A percentile compares a stretch with the other conserved stretches of the same genome.
Conservation (phyloP, 2,888 invertebrate genomes). For the Drosophila testacea region DNA sequence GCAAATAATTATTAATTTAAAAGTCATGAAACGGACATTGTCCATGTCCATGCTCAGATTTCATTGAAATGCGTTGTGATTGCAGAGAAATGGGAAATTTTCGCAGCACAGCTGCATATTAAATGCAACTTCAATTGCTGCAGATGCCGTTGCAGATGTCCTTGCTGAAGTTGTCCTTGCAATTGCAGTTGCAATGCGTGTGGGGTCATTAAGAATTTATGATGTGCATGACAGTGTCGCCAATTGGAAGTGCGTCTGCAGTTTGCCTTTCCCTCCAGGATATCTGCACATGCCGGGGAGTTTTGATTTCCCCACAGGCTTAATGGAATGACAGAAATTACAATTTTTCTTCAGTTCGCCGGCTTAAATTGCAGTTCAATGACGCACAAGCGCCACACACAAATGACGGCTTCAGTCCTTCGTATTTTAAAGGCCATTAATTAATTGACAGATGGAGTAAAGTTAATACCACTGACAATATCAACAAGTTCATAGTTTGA, state of each 20-base stretch:
- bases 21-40: slow-evolving; percentile 63
- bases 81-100: slow-evolving; percentile 43
- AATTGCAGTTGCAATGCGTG: slow-evolving; percentile 26
- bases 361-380: slow-evolving; percentile 63
- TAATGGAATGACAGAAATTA: slow-evolving; percentile 26
- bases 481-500: background rate
- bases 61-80: slow-evolving; percentile 64
- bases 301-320: slow-evolving; percentile 58
- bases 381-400: slow-evolving; percentile 27
- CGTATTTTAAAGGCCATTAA: slow-evolving; percentile 53
- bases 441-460: slow-evolving; percentile 41
- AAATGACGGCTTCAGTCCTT: background rate
- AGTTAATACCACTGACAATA: background rate
- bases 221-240: slow-evolving; percentile 63
- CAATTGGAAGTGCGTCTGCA: slow-evolving; percentile 46
- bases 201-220: slow-evolving; percentile 75
- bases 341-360: slow-evolving; percentile 25
- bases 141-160: slow-evolving; percentile 16
- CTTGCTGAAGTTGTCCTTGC: background rate
- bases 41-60: slow-evolving; percentile 44
- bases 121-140: slow-evolving; percentile 36
- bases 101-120: slow-evolving; percentile 39
- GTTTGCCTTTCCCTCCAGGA: slow-evolving; percentile 24
- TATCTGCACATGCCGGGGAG: slow-evolving; percentile 19
- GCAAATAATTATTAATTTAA: slow-evolving; percentile 73